Base-by-base conservation (phyloP, 2,888 invertebrate species). In the Heliconius cydno region DNA sequence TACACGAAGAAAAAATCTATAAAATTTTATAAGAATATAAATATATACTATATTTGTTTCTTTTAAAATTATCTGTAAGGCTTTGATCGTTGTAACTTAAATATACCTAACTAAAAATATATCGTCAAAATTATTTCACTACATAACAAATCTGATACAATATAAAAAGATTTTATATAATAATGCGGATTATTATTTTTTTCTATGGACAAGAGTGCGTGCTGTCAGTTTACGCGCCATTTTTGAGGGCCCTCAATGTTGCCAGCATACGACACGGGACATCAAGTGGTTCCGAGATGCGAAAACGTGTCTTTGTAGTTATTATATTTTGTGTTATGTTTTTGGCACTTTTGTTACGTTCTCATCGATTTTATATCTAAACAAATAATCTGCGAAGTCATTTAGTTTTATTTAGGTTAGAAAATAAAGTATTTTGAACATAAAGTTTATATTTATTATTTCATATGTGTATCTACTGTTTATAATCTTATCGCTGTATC, bases 221-320 rank as follows among this genome's bases (percentile, higher is more conserved):
- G 83, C 88, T 88, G 90, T 91, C 90, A 89, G 87, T 90, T 91
- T 89, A 85, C 90, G 89, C 90, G 91, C 89, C 89, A 89, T 86
- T 90, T 88, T 91, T 86, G 85, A 94, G 93, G 84, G 89, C 88
- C 82, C 94, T 94, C 86, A 82, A 92, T 91, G 91, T 89, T 93
- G 89, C 89, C 89, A 91, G 85, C 90, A 90, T 85, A 88, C 92
- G 92, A 91, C 90, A 87, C 89, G 87, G 89, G 92, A 92, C 91
- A 89, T 91, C 86, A 85, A 93, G 91, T 91, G 91, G 85, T 88
- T 86, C 87, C 83, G 83, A 86, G 88, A 87, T 87, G 86, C 85
- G 85, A 83, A 82, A 82, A 82, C 81, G 82, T 81, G 83, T 82
- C 79, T 83, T 84, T 85, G 81, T 82, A 77, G 28, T 80, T 71